Evolutionary conservation across 2,888 invertebrate genomes (phyloP), one percentile per base, ranked within the genome.

Genomic region (Isoperla grammatica): DNA sequence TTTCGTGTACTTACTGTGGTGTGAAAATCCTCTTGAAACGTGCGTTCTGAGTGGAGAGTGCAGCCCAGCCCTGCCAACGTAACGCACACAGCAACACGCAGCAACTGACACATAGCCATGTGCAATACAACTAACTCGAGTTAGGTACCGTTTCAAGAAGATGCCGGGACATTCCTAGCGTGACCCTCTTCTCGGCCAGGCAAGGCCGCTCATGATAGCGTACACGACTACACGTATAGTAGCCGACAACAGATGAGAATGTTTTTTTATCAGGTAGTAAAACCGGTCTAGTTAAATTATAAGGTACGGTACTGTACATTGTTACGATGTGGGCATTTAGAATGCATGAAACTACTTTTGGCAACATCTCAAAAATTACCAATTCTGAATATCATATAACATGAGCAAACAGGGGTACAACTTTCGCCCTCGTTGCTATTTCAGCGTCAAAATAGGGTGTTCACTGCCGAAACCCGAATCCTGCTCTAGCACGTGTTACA

Each of bases 181-280:
- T 50, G 49, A 50, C 49, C 49, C 49, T 50, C 29, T 50, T 50
- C 4, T 15, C 17, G 20, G 15, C 49, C 29, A 29, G 49, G 29
- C 49, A 48, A 48, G 49, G 49, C 49, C 49, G 17, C 35, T 29
- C 4, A 29, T 17, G 5, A 4, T 40, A 40, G 13, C n/a, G 12
- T 37, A 12, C 15, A 5, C 15, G n/a, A 12, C 15, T 12, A 40
- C 15, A 40, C 4, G 3, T 40, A 12, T 15, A 40, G 11, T 12
- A 4, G 8, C 29, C 29, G 29, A 8, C 5, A 29, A 29, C 29
- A 29, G n/a, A 50, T 35, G 23, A 29, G 35, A 50, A 50, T 35
- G 49, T 50, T 50, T 50, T 50, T 50, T 23, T 50, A n/a, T 50
- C 22, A 46, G 20, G 46, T 50, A 35, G 49, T 35, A 50, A 35